Evolutionary conservation across 2,113 vertebrate genomes (phyloP).

Genomic region (Phodopus roborovskii): DNA sequence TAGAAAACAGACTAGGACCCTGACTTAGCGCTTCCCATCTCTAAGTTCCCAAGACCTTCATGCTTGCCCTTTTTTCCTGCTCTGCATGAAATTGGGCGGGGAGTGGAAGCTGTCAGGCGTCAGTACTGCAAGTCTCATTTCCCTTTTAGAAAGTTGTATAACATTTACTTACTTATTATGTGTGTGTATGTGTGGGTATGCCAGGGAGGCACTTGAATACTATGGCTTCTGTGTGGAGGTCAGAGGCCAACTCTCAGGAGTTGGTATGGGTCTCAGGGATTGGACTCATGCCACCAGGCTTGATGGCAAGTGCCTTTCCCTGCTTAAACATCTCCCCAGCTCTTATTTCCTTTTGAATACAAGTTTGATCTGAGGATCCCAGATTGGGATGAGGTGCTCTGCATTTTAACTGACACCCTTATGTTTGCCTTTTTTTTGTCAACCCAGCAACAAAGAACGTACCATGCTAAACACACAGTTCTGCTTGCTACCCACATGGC

Average conservation of each 20-base stretch:
- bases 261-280: neutral
- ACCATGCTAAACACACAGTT: slow-evolving; percentile 78
- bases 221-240: neutral
- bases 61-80: neutral
- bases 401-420: slow-evolving; percentile 76
- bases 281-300: no score
- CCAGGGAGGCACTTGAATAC: neutral
- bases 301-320: neutral
- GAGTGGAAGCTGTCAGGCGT: neutral
- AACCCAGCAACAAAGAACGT: slow-evolving; percentile 76
- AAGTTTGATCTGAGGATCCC: slow-evolving; percentile 80
- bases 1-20: neutral
- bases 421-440: slow-evolving; percentile 57
- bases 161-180: neutral
- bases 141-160: neutral
- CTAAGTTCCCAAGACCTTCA: neutral
- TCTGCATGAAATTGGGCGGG: neutral
- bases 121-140: slow-evolving; percentile 49
- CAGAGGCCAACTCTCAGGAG: neutral
- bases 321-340: neutral
- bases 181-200: neutral
- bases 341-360: slow-evolving; percentile 49
- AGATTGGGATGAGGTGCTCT: slow-evolving; percentile 72
- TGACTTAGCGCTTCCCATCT: neutral
- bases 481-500: slow-evolving; percentile 78